Conservation (phyloP, 2,113 vertebrate species). For the Colius striatus region DNA sequence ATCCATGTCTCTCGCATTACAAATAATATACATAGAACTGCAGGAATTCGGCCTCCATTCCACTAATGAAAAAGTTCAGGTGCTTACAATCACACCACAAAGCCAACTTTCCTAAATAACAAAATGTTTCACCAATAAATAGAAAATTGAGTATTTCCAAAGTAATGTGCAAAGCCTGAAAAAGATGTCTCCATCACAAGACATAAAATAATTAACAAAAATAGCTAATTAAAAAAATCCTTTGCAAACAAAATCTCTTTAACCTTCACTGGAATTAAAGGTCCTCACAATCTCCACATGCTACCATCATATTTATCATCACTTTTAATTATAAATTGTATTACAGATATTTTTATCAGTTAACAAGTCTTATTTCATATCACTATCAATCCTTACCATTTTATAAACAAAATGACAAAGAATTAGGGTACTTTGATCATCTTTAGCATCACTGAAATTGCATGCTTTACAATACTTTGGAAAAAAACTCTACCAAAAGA, state of each 20-base stretch:
- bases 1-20: not conserved
- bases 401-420: not conserved
- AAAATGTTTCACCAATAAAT: not conserved
- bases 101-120: not conserved
- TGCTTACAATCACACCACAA: not conserved
- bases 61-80: not conserved
- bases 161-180: not conserved
- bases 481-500: not conserved
- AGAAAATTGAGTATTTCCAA: not conserved
- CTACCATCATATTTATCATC: not conserved
- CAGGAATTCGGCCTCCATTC: not conserved
- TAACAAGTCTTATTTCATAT: conserved; percentile 9
- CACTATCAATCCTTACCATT: not conserved
- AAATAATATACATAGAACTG: not conserved
- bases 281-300: not conserved
- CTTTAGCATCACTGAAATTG: not conserved
- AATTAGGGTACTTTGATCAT: not conserved
- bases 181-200: not conserved
- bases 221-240: not conserved
- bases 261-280: not conserved
- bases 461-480: not conserved
- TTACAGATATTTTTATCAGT: not conserved
- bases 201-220: not conserved
- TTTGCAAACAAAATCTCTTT: not conserved
- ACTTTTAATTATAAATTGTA: not conserved